Percentiles rank a stretch among this genome's conserved stretches.
Conservation (phyloP, 2,888 invertebrate species). For the Matsumyia berberina region DNA sequence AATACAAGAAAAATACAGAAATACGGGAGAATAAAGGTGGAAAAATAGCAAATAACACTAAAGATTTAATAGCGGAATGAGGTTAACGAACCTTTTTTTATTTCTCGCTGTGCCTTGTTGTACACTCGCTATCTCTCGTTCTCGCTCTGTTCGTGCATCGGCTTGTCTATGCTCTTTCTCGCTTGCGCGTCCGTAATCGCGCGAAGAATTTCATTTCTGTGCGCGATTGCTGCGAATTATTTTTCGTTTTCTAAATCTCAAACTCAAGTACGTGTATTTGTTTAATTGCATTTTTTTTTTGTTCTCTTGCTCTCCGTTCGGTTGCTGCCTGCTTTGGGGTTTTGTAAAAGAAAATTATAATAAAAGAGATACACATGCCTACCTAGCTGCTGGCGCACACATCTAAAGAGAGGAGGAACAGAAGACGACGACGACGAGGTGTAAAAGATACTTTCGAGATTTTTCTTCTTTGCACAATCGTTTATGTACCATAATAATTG, state of each 20-base stretch:
- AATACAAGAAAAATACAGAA: conserved; percentile 36
- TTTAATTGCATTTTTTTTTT: conserved; percentile 72
- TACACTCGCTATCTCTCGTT: conserved; percentile 53
- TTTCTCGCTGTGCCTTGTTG: conserved; percentile 65
- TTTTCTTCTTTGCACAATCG: conserved; percentile 75
- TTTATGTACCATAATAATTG: conserved; percentile 72
- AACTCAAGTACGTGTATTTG: conserved; percentile 73
- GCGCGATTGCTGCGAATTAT: conserved; percentile 74
- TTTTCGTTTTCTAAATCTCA: conserved; percentile 75
- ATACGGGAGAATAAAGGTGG: conserved; percentile 62
- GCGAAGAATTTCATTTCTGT: conserved; percentile 73
- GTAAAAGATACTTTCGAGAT: conserved; percentile 74
- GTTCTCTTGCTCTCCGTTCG: conserved; percentile 32
- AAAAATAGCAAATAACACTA: conserved; percentile 71
- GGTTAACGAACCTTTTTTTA: conserved; percentile 81
- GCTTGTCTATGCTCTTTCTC: conserved; percentile 34
- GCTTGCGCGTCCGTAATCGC: conserved; percentile 67
- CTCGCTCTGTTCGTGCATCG: conserved; percentile 11
- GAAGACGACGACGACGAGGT: conserved; percentile 59
- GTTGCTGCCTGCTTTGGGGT: conserved; percentile 35
- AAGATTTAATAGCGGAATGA: conserved; percentile 77
- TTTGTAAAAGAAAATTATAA: conserved; percentile 69
- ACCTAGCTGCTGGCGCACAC: conserved; percentile 26
- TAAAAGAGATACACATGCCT: conserved; percentile 40
- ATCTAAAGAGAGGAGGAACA: conserved; percentile 40